Evolutionary conservation across 2,888 invertebrate species (phyloP).

Genomic region (Synergus itoensis): DNA sequence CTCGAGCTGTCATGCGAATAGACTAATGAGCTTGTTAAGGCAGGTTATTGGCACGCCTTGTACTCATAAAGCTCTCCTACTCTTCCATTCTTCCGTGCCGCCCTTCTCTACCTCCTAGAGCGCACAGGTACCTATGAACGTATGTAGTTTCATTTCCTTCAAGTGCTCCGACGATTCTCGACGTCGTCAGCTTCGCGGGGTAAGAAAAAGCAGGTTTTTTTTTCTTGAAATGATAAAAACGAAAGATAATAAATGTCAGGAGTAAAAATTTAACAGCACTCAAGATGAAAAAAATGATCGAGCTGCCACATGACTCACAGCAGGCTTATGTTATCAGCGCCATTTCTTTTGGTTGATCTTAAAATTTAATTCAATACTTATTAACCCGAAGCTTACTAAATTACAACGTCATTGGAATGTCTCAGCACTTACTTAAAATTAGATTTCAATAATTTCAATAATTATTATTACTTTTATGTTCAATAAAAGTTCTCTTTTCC

Average conservation of each 20-base stretch:
- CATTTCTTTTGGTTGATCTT: background rate
- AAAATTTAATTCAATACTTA: background rate
- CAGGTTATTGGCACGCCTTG: conserved; percentile 46
- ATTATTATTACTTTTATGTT: background rate
- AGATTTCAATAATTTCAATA: too few relatives aligned
- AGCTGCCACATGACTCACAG: background rate
- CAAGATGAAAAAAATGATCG: background rate
- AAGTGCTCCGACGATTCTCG: conserved; percentile 20
- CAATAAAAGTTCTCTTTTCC: background rate
- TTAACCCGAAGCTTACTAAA: background rate
- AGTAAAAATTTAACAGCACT: background rate
- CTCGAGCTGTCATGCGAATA: conserved; percentile 65
- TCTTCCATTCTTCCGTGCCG: background rate
- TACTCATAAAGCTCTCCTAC: conserved; percentile 35
- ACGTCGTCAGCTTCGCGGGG: conserved; percentile 1
- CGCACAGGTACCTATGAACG: background rate
- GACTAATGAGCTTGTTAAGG: conserved; percentile 72
- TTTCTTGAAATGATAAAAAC: background rate
- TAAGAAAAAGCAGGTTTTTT: conserved; percentile 11
- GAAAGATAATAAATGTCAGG: background rate
- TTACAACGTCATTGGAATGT: background rate
- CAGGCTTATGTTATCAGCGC: background rate
- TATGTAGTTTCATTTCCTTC: conserved; percentile 22
- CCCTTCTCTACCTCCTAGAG: background rate
- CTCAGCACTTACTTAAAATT: background rate